phyloP scores from a whole-genome alignment of 2,797 vertebrate species.

The Petrocephalus sullivani region DNA sequence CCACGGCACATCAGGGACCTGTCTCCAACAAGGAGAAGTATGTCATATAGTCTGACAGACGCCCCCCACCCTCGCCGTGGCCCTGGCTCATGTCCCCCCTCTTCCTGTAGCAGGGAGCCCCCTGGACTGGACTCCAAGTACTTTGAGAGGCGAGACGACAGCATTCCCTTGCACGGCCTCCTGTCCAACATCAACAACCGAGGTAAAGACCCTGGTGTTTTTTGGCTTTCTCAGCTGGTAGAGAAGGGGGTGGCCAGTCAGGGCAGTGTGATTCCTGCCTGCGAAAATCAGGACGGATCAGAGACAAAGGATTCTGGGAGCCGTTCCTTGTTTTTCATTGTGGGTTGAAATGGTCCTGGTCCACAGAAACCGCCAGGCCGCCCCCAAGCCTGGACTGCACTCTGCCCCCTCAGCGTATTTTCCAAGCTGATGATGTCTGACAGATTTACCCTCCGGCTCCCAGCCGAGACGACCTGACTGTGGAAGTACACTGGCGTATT shows the following conservation, averaged over 20 bases:
- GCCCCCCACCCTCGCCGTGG: neutral
- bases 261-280: neutral
- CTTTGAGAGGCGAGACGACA: conserved; percentile 78
- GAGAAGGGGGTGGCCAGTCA: neutral
- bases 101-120: conserved; percentile 50
- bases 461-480: neutral
- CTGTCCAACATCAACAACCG: conserved; percentile 60
- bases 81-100: conserved; percentile 15
- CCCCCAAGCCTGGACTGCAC: conserved; percentile 40
- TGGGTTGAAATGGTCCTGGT: neutral
- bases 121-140: conserved; percentile 80
- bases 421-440: conserved; percentile 62
- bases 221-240: neutral
- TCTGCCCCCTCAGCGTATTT: conserved; percentile 72
- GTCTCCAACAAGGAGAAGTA: conserved; percentile 69
- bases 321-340: neutral
- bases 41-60: conserved; percentile 31
- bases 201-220: conserved; percentile 52
- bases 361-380: conserved; percentile 55
- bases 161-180: conserved; percentile 74
- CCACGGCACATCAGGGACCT: conserved; percentile 42
- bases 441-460: neutral
- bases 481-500: neutral
- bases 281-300: neutral
- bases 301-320: neutral